Evolutionary conservation across 2,113 vertebrate species (phyloP), one percentile per base, ranked within the genome.

Genomic region (Aegotheles bennettii): DNA sequence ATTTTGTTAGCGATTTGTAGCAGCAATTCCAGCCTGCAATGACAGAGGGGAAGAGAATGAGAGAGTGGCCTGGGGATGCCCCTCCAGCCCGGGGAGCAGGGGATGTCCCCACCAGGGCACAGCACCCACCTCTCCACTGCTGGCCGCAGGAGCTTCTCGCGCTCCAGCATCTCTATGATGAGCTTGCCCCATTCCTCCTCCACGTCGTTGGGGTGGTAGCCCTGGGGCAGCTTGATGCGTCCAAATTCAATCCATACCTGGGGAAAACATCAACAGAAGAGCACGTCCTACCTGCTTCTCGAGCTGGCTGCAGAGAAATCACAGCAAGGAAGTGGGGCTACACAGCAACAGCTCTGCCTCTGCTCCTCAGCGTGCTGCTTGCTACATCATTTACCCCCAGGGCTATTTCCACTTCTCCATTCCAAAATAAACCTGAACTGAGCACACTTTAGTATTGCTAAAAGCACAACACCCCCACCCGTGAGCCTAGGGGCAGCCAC

Each of bases 151-250:
- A 98, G 98, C 96, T 99, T 99, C 96, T 99, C 99, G 6, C 99
- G 98, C 94, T 99, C 99, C 95, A 99, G 97, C 99, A 99, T 99
- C 97, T 99, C 99, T 40, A 99, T 97, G 97, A 99, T 99, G 88
- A 99, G 99, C 89, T 99, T 99, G 35, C 99, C 99, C 99, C 99
- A 99, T 53, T 99, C 99, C 97, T 99, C 99, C 95, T 99, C 99
- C 89, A 99, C 98, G 26, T 99, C 98, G 3, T 99, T 99, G 65
- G 99, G 99, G 94, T 99, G 99, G 95, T 98, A 98, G 48, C 99
- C 99, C 94, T 99, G 99, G 76, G 99, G 99, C 91, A 99, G 97
- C 94, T 99, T 99, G 95, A 99, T 98, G 26, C 99, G 99, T 26
- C 99, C 99, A 93, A 99, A 99, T 91, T 99, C 99, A 61, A 99